phyloP scores from a whole-genome alignment of 1,140 invertebrate species.

The Berghia stephanieae region DNA sequence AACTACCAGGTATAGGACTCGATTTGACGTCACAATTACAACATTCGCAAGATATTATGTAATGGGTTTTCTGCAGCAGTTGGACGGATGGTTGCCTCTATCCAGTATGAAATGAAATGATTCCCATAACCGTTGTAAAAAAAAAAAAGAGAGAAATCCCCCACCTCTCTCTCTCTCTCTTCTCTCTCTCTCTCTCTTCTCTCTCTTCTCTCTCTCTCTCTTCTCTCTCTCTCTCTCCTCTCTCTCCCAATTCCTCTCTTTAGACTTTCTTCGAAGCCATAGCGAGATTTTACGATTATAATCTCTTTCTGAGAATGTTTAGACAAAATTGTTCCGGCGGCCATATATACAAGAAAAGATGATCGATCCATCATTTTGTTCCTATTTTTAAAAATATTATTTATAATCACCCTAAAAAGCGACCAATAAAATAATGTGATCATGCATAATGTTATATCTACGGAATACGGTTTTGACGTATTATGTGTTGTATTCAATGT shows the following conservation, averaged over 20 bases:
- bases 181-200: constrained; percentile 15
- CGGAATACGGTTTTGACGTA: too few species aligned
- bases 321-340: too few species aligned
- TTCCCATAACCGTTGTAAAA: too few species aligned
- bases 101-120: too few species aligned
- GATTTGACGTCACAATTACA: background rate
- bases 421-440: background rate
- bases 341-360: too few species aligned
- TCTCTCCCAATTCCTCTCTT: background rate
- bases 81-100: background rate
- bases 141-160: too few species aligned
- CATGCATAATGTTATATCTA: too few species aligned
- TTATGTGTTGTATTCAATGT: too few species aligned
- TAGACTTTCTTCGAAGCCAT: background rate
- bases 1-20: background rate
- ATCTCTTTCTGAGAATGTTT: background rate
- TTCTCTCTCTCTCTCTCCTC: background rate
- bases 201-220: background rate
- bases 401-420: background rate
- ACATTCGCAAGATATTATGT: background rate
- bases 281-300: background rate
- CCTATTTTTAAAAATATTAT: background rate
- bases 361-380: background rate
- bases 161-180: background rate
- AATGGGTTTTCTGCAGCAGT: background rate